These are phyloP conservation scores for Orthosia incerta DNA, from an alignment of 2,888 invertebrate genomes.

Conservation along the genomic window DNA sequence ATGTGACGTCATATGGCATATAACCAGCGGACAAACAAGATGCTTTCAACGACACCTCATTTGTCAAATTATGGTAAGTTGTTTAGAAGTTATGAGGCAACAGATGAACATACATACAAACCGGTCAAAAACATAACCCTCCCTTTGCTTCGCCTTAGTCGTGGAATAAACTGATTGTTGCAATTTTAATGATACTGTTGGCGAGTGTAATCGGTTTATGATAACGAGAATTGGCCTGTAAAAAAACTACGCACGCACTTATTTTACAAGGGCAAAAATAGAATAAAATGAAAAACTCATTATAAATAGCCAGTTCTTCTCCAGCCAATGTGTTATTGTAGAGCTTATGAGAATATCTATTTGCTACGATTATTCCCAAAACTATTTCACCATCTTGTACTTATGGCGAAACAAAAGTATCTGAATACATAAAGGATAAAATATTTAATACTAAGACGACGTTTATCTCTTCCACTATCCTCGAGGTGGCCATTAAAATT, in stretches of 20 bases:
- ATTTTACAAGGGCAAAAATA: neutral
- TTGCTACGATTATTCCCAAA: slow-evolving; percentile 7
- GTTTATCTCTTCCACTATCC: slow-evolving; percentile 61
- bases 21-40: too few species aligned
- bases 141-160: too few species aligned
- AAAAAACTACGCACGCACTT: neutral
- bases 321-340: slow-evolving; percentile 9
- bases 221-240: neutral
- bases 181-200: too few species aligned
- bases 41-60: too few species aligned
- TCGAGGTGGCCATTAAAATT: slow-evolving; percentile 67
- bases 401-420: slow-evolving; percentile 51
- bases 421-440: slow-evolving; percentile 60
- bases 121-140: too few species aligned
- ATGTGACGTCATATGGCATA: too few species aligned
- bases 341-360: slow-evolving; percentile 1
- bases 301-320: neutral
- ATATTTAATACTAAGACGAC: slow-evolving; percentile 64
- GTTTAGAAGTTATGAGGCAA: too few species aligned
- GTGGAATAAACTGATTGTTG: too few species aligned
- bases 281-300: slow-evolving; percentile 2
- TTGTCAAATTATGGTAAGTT: too few species aligned
- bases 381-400: slow-evolving; percentile 22
- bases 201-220: too few species aligned
- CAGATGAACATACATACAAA: too few species aligned